Conservation (phyloP, 2,113 vertebrate species). For the Physeter macrocephalus region DNA sequence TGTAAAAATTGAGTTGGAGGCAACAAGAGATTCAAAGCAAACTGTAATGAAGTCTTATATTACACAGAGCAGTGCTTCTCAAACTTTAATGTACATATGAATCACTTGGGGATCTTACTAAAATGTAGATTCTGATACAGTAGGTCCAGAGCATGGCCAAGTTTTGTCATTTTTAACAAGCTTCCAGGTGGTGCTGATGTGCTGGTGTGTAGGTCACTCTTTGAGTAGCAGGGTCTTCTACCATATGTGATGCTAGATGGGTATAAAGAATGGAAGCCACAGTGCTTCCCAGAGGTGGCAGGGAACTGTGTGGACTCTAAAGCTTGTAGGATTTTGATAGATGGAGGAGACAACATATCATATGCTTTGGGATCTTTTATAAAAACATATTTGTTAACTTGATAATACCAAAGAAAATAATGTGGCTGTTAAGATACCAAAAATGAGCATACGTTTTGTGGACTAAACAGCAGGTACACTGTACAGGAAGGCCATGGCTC, state of each 20-base stretch:
- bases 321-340: neutral
- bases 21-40: neutral
- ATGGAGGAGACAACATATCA: neutral
- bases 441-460: neutral
- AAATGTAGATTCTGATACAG: neutral
- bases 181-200: neutral
- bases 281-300: neutral
- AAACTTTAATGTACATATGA: neutral
- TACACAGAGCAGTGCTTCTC: neutral
- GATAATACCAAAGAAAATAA: neutral
- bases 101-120: neutral
- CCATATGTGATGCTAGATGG: neutral
- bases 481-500: conserved; percentile 14
- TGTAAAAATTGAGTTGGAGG: neutral
- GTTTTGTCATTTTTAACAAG: neutral
- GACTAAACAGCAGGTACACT: conserved; percentile 21
- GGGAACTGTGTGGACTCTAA: neutral
- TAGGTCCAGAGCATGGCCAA: neutral
- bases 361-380: neutral
- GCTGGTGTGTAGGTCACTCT: neutral
- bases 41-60: neutral
- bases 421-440: neutral
- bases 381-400: neutral
- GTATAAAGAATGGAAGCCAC: neutral
- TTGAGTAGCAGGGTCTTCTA: neutral